Percentiles rank a stretch among this genome's conserved stretches.
Evolutionary conservation across 2,888 invertebrate species (phyloP).

Genomic region (Tiliacea aurago): DNA sequence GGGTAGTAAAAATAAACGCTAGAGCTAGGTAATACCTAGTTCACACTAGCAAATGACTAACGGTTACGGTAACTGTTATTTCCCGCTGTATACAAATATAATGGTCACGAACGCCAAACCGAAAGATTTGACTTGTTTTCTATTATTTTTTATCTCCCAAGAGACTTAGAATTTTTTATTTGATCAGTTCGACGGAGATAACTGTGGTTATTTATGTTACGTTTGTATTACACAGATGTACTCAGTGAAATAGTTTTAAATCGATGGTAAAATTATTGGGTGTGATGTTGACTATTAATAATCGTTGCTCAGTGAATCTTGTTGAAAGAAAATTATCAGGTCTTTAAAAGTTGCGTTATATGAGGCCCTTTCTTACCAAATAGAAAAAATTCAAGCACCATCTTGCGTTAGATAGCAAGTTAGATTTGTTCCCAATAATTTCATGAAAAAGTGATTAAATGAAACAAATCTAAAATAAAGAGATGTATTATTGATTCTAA

Average conservation of each 20-base stretch:
- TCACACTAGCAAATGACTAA: slow-evolving; percentile 67
- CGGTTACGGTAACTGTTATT: slow-evolving; percentile 66
- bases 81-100: slow-evolving; percentile 66
- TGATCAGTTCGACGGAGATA: slow-evolving; percentile 52
- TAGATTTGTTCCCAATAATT: no score
- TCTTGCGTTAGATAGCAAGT: no score
- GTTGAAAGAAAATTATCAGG: slow-evolving; percentile 17
- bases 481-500: no score
- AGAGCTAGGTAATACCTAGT: slow-evolving; percentile 65
- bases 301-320: slow-evolving; percentile 9
- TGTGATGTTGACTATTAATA: slow-evolving; percentile 29
- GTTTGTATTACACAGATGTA: slow-evolving; percentile 39
- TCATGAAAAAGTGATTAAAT: no score
- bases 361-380: background rate
- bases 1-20: slow-evolving; percentile 63
- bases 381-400: background rate
- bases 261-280: slow-evolving; percentile 33
- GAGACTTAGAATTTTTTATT: slow-evolving; percentile 56
- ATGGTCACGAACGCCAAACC: slow-evolving; percentile 59
- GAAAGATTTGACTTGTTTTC: slow-evolving; percentile 65
- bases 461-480: no score
- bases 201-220: slow-evolving; percentile 39
- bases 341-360: background rate
- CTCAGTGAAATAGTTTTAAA: slow-evolving; percentile 23
- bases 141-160: slow-evolving; percentile 62